Percentiles rank a stretch among this genome's conserved stretches.
Evolutionary conservation across 2,888 invertebrate genomes (phyloP).

Genomic region (Tenthredo notha): DNA sequence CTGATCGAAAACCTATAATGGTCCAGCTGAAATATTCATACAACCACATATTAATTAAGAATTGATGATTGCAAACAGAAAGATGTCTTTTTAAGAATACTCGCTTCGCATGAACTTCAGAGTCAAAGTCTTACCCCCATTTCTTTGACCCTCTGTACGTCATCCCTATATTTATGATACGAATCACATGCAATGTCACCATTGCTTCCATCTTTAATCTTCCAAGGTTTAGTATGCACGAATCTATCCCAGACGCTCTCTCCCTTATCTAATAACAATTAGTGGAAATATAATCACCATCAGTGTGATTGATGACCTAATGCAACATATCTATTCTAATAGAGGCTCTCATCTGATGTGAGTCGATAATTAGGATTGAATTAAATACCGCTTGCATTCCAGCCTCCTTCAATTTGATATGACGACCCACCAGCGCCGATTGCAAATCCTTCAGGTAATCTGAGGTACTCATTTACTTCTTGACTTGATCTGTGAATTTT

Average conservation of each 20-base stretch:
- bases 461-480: neutral
- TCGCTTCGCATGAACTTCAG: neutral
- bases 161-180: constrained; percentile 83
- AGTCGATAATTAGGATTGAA: neutral
- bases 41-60: neutral
- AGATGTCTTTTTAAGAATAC: neutral
- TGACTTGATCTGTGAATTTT: neutral
- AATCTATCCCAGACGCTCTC: constrained; percentile 86
- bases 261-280: constrained; percentile 80
- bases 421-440: neutral
- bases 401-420: neutral
- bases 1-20: constrained; percentile 64
- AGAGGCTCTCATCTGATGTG: neutral
- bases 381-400: neutral
- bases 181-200: constrained; percentile 85
- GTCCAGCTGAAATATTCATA: constrained; percentile 61
- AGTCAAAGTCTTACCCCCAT: constrained; percentile 78
- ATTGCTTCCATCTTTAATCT: constrained; percentile 80
- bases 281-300: neutral
- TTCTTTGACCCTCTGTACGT: constrained; percentile 81
- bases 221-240: constrained; percentile 80
- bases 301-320: neutral
- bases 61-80: neutral
- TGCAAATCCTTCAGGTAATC: neutral
- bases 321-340: too few species aligned